These are phyloP conservation scores for Illadopsis cleaveri DNA, from an alignment of 2,113 vertebrate species.

Conservation along the genomic window DNA sequence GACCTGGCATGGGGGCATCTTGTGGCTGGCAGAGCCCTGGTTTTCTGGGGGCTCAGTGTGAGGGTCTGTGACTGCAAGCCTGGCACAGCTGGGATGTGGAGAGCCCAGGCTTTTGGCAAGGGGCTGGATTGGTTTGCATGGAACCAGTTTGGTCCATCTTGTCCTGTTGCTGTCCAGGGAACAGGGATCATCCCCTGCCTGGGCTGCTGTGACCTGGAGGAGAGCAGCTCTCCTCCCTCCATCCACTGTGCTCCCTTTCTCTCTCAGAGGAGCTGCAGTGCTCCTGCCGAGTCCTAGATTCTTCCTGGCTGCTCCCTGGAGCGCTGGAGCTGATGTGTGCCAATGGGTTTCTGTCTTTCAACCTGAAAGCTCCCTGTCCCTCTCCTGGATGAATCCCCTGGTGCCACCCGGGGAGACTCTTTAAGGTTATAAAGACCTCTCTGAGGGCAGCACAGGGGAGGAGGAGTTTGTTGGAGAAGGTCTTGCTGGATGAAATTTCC, in stretches of 20 bases:
- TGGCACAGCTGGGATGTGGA: neutral
- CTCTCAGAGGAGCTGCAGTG: neutral
- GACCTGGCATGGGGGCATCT: neutral
- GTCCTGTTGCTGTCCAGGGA: neutral
- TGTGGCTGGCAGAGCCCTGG: neutral
- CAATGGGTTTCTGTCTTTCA: neutral
- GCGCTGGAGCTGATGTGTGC: neutral
- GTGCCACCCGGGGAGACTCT: neutral
- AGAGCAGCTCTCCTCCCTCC: rapidly evolving
- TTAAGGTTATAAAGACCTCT: neutral
- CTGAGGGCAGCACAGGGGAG: neutral
- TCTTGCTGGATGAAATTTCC: neutral
- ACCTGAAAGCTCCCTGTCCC: neutral
- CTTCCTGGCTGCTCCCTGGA: neutral
- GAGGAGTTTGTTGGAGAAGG: neutral
- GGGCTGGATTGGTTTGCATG: neutral
- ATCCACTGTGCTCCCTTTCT: neutral
- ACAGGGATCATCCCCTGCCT: neutral
- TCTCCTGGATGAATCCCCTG: neutral
- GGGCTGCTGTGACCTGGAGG: neutral
- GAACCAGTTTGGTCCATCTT: neutral
- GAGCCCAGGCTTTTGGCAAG: neutral
- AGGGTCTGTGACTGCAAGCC: neutral
- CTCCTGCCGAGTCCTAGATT: neutral
- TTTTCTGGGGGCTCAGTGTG: neutral